These are phyloP conservation scores for Steinernema feltiae DNA, from an alignment of 1,140 invertebrate genomes.

Conservation along the genomic window DNA sequence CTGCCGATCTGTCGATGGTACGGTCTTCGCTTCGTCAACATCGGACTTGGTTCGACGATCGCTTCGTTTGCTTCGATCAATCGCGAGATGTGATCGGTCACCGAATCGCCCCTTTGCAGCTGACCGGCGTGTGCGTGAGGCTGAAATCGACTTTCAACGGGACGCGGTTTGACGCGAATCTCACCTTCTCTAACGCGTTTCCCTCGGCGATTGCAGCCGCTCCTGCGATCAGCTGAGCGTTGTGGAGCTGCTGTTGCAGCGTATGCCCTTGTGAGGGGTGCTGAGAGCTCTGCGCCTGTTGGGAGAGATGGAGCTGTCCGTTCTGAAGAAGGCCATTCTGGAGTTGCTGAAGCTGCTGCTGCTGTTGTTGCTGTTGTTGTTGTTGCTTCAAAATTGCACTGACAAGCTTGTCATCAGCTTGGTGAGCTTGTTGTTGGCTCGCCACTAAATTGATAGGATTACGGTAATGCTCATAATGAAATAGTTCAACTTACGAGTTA, in stretches of 20 bases:
- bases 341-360: slow-evolving; percentile 14
- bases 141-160: background rate
- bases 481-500: slow-evolving; percentile 1
- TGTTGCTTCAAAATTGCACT: slow-evolving; percentile 36
- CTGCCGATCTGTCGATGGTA: slow-evolving; percentile 36
- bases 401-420: slow-evolving; percentile 23
- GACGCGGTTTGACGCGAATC: background rate
- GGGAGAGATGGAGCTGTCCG: background rate
- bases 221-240: background rate
- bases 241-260: slow-evolving; percentile 18
- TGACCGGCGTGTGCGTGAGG: slow-evolving; percentile 1
- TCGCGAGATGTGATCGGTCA: background rate
- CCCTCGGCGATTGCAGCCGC: background rate
- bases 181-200: background rate
- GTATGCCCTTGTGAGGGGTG: slow-evolving; percentile 19
- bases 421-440: slow-evolving; percentile 23
- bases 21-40: slow-evolving; percentile 32
- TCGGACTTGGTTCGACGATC: slow-evolving; percentile 17
- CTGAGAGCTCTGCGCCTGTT: slow-evolving; percentile 22
- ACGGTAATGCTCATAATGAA: background rate
- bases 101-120: background rate
- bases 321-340: slow-evolving; percentile 6
- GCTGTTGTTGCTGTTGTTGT: slow-evolving; percentile 24
- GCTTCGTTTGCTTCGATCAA: background rate
- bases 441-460: background rate